Conservation (phyloP, 2,888 invertebrate genomes). For the Scaptodrosophila latifasciaeformis region DNA sequence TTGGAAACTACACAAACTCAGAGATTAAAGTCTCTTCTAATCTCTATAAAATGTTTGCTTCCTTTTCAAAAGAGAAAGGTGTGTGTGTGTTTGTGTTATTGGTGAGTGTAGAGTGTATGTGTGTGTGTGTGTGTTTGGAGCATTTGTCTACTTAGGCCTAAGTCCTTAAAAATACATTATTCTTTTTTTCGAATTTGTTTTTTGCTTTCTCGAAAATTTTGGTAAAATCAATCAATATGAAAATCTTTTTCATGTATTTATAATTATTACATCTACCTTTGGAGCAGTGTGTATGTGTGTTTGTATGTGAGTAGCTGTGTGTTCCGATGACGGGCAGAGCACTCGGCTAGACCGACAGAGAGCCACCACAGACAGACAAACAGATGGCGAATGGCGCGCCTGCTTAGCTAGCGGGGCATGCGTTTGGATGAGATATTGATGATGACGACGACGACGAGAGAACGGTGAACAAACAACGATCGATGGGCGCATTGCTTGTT, state of each 20-base stretch:
- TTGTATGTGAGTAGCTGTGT: constrained; percentile 11
- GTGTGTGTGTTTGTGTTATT: constrained; percentile 18
- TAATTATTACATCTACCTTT: constrained; percentile 67
- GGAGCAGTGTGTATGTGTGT: constrained; percentile 51
- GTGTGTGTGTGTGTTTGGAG: constrained; percentile 39
- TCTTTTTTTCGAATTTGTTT: constrained; percentile 37
- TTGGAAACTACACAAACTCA: not conserved
- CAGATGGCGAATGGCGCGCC: constrained; percentile 33
- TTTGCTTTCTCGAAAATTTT: constrained; percentile 34
- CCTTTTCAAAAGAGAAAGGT: not conserved
- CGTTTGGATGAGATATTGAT: constrained; percentile 27
- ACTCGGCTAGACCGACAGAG: constrained; percentile 21
- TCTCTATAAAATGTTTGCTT: not conserved
- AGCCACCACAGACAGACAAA: constrained; percentile 30
- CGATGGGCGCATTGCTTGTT: constrained; percentile 43
- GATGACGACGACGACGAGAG: constrained; percentile 26
- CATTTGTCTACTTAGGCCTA: constrained; percentile 68
- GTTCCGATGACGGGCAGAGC: constrained; percentile 24
- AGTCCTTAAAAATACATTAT: constrained; percentile 58
- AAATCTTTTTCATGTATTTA: constrained; percentile 38
- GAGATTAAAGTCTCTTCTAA: not conserved
- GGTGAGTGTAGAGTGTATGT: constrained; percentile 10
- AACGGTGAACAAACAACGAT: constrained; percentile 59
- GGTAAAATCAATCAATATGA: constrained; percentile 54
- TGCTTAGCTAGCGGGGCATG: constrained; percentile 40